phyloP scores from a whole-genome alignment of 2,888 invertebrate species.

The Fragum sueziense region DNA sequence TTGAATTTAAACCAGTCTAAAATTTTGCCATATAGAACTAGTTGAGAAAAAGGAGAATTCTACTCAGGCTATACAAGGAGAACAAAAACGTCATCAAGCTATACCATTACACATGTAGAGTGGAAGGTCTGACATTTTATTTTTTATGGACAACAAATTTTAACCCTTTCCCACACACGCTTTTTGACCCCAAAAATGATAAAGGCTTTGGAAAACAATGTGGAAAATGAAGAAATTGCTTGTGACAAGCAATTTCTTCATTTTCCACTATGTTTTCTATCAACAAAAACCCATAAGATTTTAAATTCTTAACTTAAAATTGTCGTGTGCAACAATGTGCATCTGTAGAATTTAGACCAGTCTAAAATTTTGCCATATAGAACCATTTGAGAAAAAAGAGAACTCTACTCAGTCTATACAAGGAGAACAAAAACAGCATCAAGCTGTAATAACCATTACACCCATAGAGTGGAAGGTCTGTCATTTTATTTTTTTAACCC shows the following conservation, averaged over 20 bases:
- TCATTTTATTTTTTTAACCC: neutral
- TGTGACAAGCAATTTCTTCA: neutral
- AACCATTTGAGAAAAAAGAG: neutral
- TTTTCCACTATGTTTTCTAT: neutral
- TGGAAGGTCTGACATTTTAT: constrained; percentile 67
- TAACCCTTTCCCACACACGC: neutral
- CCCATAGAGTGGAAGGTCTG: constrained; percentile 75
- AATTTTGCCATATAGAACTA: neutral
- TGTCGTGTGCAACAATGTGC: too few species aligned
- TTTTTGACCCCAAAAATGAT: neutral
- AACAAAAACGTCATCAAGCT: constrained; percentile 67
- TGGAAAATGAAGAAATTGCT: neutral
- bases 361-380: too few species aligned
- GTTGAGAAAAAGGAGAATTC: neutral
- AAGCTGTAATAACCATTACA: constrained; percentile 70
- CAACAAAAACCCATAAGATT: too few species aligned
- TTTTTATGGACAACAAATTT: too few species aligned
- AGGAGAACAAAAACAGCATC: constrained; percentile 59
- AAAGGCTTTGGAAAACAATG: too few species aligned
- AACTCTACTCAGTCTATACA: neutral
- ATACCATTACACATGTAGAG: constrained; percentile 71
- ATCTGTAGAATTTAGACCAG: too few species aligned
- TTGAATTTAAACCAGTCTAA: too few species aligned
- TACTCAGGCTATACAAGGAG: neutral
- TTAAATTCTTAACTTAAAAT: too few species aligned